These are phyloP conservation scores for Astreopora myriophthalma DNA, from an alignment of 64 coral and sea anemone genomes.

Conservation along the genomic window DNA sequence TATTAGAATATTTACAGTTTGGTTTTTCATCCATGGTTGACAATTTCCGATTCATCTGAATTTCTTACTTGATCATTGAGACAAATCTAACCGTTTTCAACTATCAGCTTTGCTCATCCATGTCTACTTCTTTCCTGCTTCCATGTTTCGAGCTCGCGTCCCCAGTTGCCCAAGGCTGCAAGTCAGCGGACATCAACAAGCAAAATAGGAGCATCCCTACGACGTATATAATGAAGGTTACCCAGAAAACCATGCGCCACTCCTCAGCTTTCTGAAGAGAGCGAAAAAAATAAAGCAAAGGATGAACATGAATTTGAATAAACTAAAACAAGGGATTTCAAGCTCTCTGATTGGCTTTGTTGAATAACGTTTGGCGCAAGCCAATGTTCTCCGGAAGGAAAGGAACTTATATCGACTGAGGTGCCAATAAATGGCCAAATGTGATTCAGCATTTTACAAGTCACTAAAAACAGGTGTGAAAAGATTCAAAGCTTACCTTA, in stretches of 20 bases:
- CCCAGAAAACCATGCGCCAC: constrained; percentile 86
- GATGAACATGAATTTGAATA: background rate
- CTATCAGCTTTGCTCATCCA: constrained; percentile 4
- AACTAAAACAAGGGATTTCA: no score
- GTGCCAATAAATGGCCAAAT: no score
- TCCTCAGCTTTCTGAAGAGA: constrained; percentile 64
- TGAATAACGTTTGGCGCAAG: no score
- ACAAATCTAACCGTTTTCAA: background rate
- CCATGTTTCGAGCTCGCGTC: background rate
- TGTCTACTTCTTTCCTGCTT: background rate
- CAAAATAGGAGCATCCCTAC: constrained; percentile 73
- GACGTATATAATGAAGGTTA: constrained; percentile 71
- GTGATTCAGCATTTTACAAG: background rate
- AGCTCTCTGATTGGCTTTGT: no score
- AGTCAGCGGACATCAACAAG: constrained; percentile 75
- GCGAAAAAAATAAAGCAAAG: background rate
- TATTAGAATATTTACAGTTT: background rate
- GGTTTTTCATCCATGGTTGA: background rate
- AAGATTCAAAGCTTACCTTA: constrained; percentile 13
- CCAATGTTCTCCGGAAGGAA: no score
- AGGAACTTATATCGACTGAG: no score
- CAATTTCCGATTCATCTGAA: background rate
- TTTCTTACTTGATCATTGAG: background rate
- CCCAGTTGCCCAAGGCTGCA: constrained; percentile 71
- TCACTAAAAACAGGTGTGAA: background rate